Conservation (phyloP, 2,888 invertebrate genomes). For the Aleiodes alternator region DNA sequence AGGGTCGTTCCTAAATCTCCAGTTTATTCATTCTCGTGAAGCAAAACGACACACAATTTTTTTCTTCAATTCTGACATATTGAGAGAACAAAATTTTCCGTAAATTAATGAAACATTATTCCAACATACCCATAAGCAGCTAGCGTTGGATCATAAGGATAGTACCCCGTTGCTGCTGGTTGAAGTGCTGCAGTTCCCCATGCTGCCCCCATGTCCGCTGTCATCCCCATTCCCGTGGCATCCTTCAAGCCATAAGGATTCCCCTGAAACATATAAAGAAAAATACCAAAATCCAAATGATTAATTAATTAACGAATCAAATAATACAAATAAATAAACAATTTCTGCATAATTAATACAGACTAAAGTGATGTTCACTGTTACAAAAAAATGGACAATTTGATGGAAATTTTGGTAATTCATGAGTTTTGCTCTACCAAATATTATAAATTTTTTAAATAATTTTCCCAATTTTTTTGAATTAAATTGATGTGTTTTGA, state of each 20-base stretch:
- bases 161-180: conserved; percentile 90
- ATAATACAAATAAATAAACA: too few species aligned
- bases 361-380: too few species aligned
- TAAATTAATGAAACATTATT: neutral
- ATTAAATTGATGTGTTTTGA: neutral
- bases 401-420: too few species aligned
- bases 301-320: neutral
- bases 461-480: too few species aligned
- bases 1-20: conserved; percentile 56
- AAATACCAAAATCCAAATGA: neutral
- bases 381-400: too few species aligned
- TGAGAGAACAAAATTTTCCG: conserved; percentile 14
- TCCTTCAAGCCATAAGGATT: conserved; percentile 94
- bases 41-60: conserved; percentile 39
- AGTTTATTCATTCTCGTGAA: conserved; percentile 25
- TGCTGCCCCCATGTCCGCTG: conserved; percentile 90
- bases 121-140: conserved; percentile 93
- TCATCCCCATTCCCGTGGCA: conserved; percentile 81
- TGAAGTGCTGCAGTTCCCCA: conserved; percentile 94
- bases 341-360: too few species aligned
- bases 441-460: too few species aligned
- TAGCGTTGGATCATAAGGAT: conserved; percentile 94
- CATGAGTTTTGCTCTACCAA: too few species aligned
- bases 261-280: conserved; percentile 79
- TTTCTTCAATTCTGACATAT: conserved; percentile 3